phyloP scores from a whole-genome alignment of 2,113 vertebrate genomes.

The Proteles cristata region DNA sequence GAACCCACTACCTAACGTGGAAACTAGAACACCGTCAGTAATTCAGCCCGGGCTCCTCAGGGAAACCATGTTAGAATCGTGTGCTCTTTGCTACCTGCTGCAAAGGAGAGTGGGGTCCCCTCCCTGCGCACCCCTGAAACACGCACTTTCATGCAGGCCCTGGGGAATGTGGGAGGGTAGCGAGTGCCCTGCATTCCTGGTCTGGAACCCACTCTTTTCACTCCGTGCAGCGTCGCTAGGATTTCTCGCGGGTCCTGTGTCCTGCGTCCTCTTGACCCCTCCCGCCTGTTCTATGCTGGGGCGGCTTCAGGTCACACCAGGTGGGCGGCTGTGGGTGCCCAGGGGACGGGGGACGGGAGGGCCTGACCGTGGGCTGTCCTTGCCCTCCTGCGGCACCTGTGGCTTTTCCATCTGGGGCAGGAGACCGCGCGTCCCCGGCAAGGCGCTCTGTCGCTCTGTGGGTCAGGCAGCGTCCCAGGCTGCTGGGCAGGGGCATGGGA shows the following conservation, averaged over 20 bases:
- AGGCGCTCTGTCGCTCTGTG: background rate
- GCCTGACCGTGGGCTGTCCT: background rate
- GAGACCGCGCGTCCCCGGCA: background rate
- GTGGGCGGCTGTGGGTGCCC: accelerated
- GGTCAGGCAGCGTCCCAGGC: background rate
- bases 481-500: background rate
- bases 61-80: accelerated
- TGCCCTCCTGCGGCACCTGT: background rate
- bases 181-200: accelerated
- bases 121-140: background rate
- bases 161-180: accelerated
- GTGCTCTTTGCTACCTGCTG: background rate
- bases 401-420: background rate
- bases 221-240: too few species aligned
- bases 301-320: background rate
- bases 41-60: too few species aligned
- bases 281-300: accelerated
- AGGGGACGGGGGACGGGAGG: background rate
- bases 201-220: background rate
- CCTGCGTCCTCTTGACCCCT: accelerated
- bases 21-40: too few species aligned
- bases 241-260: accelerated
- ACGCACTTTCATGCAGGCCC: background rate
- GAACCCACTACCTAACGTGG: too few species aligned
- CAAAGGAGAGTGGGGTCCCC: background rate